A percentile compares a stretch with the other conserved stretches of the same genome.
Conservation (phyloP, 2,888 invertebrate species). For the Perizoma affinitatum region DNA sequence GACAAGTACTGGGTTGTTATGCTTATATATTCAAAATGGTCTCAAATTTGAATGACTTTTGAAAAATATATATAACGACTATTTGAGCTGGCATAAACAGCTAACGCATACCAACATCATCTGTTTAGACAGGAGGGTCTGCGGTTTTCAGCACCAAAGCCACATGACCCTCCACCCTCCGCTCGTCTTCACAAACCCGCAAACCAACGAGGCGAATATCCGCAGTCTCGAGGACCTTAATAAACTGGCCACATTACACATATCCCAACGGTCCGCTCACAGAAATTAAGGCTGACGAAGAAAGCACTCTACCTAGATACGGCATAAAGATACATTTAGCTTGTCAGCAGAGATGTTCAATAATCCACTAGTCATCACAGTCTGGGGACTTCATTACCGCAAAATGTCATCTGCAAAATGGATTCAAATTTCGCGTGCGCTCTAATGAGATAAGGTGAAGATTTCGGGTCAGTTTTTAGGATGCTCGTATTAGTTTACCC, state of each 20-base stretch:
- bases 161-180: constrained; percentile 21
- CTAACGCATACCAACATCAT: constrained; percentile 34
- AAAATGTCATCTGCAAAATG: constrained; percentile 34
- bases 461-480: constrained; percentile 29
- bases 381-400: constrained; percentile 43
- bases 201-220: constrained; percentile 25
- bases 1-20: no score
- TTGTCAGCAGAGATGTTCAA: constrained; percentile 10
- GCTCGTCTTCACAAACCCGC: constrained; percentile 9
- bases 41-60: no score
- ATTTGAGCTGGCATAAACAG: constrained; percentile 9
- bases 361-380: constrained; percentile 39
- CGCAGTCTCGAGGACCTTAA: constrained; percentile 33
- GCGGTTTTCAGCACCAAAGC: constrained; percentile 45
- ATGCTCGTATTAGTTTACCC: constrained; percentile 19
- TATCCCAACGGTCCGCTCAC: constrained; percentile 33
- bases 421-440: constrained; percentile 33
- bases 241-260: constrained; percentile 39
- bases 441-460: constrained; percentile 39
- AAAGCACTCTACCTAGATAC: constrained; percentile 37
- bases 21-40: no score
- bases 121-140: constrained; percentile 43
- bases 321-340: constrained; percentile 33
- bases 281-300: constrained; percentile 36
- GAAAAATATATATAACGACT: no score